Evolutionary conservation across 1,140 invertebrate species (phyloP).

Genomic region (Lamellibrachia luymesi): DNA sequence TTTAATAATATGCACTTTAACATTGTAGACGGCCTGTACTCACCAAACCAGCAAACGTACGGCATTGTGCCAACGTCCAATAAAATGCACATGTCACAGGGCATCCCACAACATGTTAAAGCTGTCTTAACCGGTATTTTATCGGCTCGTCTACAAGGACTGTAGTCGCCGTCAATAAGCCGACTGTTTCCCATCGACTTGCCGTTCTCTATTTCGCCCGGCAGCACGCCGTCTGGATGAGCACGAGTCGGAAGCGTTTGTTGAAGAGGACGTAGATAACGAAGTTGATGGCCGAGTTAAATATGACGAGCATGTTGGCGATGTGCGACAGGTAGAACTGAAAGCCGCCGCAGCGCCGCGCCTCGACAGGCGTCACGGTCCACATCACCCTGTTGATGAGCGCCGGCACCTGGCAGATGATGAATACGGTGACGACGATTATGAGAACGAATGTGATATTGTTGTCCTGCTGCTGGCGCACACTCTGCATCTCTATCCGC

Average conservation of each 20-base stretch:
- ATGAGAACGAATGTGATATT: too few species aligned
- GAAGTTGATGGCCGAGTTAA: slow-evolving; percentile 29
- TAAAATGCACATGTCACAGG: too few species aligned
- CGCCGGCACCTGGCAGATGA: slow-evolving; percentile 28
- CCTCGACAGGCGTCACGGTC: slow-evolving; percentile 6
- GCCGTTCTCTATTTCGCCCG: neutral
- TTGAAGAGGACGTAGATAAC: slow-evolving; percentile 30
- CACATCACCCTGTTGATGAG: slow-evolving; percentile 28
- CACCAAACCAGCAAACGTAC: too few species aligned
- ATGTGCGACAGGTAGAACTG: slow-evolving; percentile 29
- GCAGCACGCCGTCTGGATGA: slow-evolving; percentile 8
- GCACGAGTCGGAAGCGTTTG: slow-evolving; percentile 25
- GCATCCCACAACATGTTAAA: neutral
- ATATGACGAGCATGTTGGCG: slow-evolving; percentile 26
- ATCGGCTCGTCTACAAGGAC: neutral
- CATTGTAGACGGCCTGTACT: too few species aligned
- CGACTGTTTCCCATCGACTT: neutral
- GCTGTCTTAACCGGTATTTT: neutral
- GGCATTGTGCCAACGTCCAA: too few species aligned
- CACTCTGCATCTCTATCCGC: slow-evolving; percentile 29
- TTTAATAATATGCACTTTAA: too few species aligned
- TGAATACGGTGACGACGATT: slow-evolving; percentile 29
- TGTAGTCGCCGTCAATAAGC: neutral
- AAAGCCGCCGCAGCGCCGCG: slow-evolving; percentile 25
- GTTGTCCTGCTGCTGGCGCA: slow-evolving; percentile 31